Percentiles rank a stretch among this genome's conserved stretches.
Conservation (phyloP, 2,888 invertebrate species). For the Caenorhabditis auriculariae region DNA sequence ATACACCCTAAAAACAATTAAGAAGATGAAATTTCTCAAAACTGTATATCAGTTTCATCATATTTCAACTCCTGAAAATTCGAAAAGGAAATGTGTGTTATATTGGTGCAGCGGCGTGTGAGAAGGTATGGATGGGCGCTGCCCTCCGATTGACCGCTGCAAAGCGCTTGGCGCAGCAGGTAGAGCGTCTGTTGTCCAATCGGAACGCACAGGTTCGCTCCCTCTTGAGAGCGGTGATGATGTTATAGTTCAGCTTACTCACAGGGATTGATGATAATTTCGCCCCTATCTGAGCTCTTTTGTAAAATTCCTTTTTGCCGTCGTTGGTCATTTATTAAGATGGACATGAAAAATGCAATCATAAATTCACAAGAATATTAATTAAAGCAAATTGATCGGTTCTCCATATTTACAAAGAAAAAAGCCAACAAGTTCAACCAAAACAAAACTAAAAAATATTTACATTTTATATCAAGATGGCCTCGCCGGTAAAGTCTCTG, state of each 20-base stretch:
- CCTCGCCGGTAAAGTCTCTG: no score
- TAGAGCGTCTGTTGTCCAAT: background rate
- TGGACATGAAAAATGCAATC: background rate
- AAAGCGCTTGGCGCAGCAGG: slow-evolving; percentile 15
- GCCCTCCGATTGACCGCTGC: background rate
- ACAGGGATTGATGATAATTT: slow-evolving; percentile 25
- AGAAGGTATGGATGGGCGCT: background rate
- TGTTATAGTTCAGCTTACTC: slow-evolving; percentile 31
- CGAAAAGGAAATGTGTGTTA: no score
- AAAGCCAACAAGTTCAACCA: background rate
- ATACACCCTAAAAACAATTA: no score
- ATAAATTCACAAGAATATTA: no score
- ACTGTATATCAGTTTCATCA: no score
- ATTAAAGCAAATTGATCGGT: background rate
- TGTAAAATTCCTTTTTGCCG: no score
- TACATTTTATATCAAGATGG: no score
- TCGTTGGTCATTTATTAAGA: slow-evolving; percentile 2
- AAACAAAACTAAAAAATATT: no score
- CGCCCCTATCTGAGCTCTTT: slow-evolving; percentile 34
- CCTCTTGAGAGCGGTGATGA: slow-evolving; percentile 23
- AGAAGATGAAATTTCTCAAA: no score
- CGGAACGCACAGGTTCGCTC: slow-evolving; percentile 4
- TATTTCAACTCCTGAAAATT: no score
- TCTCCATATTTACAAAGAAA: background rate
- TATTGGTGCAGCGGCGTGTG: background rate